These are phyloP conservation scores for Melieria picta DNA, from an alignment of 2,888 invertebrate species.

Conservation along the genomic window DNA sequence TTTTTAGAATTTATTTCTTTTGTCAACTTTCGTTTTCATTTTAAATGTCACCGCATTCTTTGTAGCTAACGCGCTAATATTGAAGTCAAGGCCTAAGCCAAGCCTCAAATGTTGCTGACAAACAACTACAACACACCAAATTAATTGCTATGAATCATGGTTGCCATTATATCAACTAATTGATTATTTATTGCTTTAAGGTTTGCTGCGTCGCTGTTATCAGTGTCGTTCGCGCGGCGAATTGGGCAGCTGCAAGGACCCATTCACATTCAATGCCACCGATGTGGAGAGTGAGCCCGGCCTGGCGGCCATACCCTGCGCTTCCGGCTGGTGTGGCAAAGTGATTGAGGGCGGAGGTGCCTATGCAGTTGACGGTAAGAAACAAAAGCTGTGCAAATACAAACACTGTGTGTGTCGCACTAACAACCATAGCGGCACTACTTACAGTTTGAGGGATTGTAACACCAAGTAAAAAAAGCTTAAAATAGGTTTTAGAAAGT, in stretches of 20 bases:
- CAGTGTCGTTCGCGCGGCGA: constrained; percentile 88
- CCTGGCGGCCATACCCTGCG: constrained; percentile 81
- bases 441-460: background rate
- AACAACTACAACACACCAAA: background rate
- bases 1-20: constrained; percentile 10
- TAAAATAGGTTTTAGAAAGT: too few species aligned
- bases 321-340: constrained; percentile 94
- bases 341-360: constrained; percentile 83
- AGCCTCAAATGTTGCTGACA: background rate
- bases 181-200: constrained; percentile 62
- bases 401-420: too few species aligned
- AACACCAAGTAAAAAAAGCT: background rate
- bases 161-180: background rate
- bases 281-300: constrained; percentile 77
- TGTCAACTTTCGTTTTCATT: background rate
- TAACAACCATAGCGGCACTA: too few species aligned
- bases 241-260: constrained; percentile 88
- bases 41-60: background rate
- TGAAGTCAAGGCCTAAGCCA: background rate
- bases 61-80: background rate
- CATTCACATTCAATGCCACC: constrained; percentile 82
- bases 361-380: constrained; percentile 80
- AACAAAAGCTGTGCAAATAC: background rate
- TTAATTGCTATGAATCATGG: background rate
- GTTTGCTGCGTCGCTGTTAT: constrained; percentile 79